Percentiles rank a stretch among this genome's conserved stretches.
Evolutionary conservation across 2,888 invertebrate genomes (phyloP).

Genomic region (Acanthacorydalis orientalis): DNA sequence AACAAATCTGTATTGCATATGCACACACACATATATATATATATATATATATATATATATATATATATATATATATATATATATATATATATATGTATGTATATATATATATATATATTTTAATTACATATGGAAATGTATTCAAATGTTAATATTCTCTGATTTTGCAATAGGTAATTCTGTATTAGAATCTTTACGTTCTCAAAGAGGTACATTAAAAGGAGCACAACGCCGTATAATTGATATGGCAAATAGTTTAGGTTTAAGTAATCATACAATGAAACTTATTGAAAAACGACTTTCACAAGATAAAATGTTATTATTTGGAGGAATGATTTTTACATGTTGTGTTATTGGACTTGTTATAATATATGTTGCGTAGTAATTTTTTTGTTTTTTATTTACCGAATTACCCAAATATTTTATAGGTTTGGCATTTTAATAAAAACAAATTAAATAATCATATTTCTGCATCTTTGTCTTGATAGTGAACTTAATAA

Average conservation of each 20-base stretch:
- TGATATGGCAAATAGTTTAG: constrained; percentile 81
- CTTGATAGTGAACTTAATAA: no score
- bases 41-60: no score
- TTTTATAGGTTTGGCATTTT: not conserved
- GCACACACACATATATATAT: no score
- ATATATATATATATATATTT: no score
- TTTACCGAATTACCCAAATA: not conserved
- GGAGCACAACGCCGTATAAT: constrained; percentile 73
- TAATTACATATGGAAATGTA: no score
- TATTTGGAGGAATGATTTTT: constrained; percentile 73
- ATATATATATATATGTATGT: no score
- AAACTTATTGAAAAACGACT: constrained; percentile 78
- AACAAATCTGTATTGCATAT: no score
- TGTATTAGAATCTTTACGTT: constrained; percentile 62
- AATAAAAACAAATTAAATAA: not conserved
- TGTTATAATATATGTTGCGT: constrained; percentile 50
- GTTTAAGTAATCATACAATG: constrained; percentile 90
- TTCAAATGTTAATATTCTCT: no score
- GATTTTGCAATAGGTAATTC: constrained; percentile 34
- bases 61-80: no score
- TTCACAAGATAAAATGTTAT: constrained; percentile 73
- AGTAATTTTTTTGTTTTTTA: constrained; percentile 12
- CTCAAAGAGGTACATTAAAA: constrained; percentile 71
- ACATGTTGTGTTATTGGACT: constrained; percentile 66
- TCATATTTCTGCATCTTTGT: no score